A percentile compares a stretch with the other conserved stretches of the same genome.
Conservation (phyloP, 1,140 invertebrate genomes). For the Galleria mellonella region DNA sequence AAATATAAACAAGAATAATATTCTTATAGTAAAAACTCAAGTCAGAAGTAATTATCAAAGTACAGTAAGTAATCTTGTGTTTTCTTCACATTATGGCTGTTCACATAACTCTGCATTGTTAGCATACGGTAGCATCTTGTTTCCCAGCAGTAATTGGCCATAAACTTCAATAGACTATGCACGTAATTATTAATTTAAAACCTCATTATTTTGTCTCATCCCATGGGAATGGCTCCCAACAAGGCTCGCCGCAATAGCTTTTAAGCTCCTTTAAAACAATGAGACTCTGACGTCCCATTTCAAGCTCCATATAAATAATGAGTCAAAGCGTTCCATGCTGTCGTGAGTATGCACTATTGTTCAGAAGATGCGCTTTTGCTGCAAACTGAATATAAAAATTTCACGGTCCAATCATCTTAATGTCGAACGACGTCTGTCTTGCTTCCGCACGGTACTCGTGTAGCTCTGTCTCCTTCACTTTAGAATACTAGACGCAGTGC, state of each 20-base stretch:
- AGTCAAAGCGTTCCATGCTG: conserved; percentile 26
- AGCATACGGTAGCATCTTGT: background rate
- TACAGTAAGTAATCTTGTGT: background rate
- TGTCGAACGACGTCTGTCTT: conserved; percentile 27
- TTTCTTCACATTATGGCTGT: background rate
- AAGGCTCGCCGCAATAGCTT: conserved; percentile 6
- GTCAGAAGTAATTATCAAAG: too few relatives aligned
- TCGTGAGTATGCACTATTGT: conserved; percentile 42
- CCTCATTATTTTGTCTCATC: conserved; percentile 10
- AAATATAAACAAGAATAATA: too few relatives aligned
- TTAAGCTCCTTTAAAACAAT: conserved; percentile 18
- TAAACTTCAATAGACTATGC: background rate
- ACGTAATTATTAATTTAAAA: conserved; percentile 13
- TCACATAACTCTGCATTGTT: background rate
- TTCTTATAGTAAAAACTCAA: too few relatives aligned
- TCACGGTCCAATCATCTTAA: conserved; percentile 62
- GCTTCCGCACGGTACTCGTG: conserved; percentile 15
- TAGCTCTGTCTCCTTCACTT: conserved; percentile 31
- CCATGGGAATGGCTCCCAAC: conserved; percentile 12
- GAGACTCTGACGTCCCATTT: conserved; percentile 15
- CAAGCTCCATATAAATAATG: conserved; percentile 13
- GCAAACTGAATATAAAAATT: conserved; percentile 60
- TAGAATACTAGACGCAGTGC: conserved; percentile 58
- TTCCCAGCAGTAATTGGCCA: background rate
- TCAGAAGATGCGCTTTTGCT: conserved; percentile 45